Evolutionary conservation across 2,888 invertebrate genomes (phyloP), one percentile per base, ranked within the genome.

Genomic region (Athalia cordata): DNA sequence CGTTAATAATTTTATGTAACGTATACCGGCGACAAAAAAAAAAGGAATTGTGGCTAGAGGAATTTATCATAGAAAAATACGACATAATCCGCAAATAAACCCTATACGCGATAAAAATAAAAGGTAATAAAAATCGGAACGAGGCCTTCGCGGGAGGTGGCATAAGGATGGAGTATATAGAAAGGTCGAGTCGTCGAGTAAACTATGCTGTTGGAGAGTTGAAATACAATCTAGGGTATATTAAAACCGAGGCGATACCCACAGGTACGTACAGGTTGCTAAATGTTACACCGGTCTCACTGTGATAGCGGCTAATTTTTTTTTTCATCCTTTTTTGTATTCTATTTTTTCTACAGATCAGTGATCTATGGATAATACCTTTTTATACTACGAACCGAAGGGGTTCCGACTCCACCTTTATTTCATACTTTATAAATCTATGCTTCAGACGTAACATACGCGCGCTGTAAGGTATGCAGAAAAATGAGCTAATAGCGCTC

Each of bases 221-320:
- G 72, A 47, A 72, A 8, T 47, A 72, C 57, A 6, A 72, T 72
- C 57, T 47, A 59, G 55, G 55, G 29, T 29, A 29, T 29, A 43
- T 43, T 13, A 52, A 68, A 68, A 68, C 15, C 15, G 62, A 13
- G 11, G 43, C 29, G 43, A 4, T 50, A 43, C 57, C 6, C 13
- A n/a, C n/a, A n/a, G n/a, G n/a, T n/a, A n/a, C n/a, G 67, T 45
- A 47, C 11, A 45, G 45, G n/a, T 47, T 59, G 72, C 13, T 72
- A 72, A 72, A 72, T 72, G 72, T 72, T 72, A 72, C 72, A 59
- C 59, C 72, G 72, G 45, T 72, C 72, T 59, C 72, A 72, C 72
- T 57, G 72, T 55, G n/a, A 47, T 47, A 59, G 57, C 45, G 13
- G 4, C n/a, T 4, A 13, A 11, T 57, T 45, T 29, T 29, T 29